These are phyloP conservation scores for Gymnoscelis rufifasciata DNA, from an alignment of 2,888 invertebrate species.

Conservation along the genomic window DNA sequence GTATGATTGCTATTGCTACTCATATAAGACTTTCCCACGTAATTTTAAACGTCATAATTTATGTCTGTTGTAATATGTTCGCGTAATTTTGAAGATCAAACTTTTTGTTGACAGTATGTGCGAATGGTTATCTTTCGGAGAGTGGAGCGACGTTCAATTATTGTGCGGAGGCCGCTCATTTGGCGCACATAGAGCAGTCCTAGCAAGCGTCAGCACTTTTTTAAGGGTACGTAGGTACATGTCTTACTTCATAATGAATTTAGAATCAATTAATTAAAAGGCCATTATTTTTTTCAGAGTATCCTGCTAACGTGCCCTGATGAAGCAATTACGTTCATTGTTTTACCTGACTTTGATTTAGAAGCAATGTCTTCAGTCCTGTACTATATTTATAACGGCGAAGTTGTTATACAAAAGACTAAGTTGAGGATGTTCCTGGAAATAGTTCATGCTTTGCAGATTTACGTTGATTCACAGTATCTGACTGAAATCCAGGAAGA, in stretches of 20 bases:
- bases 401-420: constrained; percentile 78
- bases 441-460: constrained; percentile 70
- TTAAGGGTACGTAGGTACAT: constrained; percentile 81
- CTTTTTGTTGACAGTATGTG: constrained; percentile 42
- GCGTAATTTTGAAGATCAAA: no score
- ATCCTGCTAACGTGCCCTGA: constrained; percentile 55
- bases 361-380: constrained; percentile 81
- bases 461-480: constrained; percentile 56
- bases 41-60: no score
- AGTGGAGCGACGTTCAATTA: constrained; percentile 82
- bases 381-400: constrained; percentile 84
- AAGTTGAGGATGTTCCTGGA: constrained; percentile 79
- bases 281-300: constrained; percentile 41
- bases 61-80: no score
- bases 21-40: background rate
- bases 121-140: constrained; percentile 57
- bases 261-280: no score
- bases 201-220: constrained; percentile 84
- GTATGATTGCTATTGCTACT: constrained; percentile 3
- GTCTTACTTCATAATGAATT: no score
- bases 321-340: constrained; percentile 80
- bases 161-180: constrained; percentile 81
- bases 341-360: constrained; percentile 82
- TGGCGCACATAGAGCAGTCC: constrained; percentile 82
- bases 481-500: constrained; percentile 36